Evolutionary conservation across 2,797 vertebrate species (phyloP), one percentile per base, ranked within the genome.

Genomic region (Fundulus diaphanus): DNA sequence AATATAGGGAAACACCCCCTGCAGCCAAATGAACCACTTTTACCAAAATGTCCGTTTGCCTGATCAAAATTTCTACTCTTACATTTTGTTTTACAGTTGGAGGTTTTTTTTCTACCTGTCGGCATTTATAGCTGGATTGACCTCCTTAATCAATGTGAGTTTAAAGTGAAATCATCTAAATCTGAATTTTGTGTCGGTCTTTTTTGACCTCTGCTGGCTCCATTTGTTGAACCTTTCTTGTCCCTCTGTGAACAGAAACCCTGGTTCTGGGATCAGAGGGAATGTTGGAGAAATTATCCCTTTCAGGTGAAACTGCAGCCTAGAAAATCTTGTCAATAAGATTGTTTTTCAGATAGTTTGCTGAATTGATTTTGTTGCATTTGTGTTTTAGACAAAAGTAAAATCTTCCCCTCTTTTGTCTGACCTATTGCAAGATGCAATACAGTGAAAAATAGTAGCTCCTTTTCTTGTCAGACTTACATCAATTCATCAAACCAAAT

Each of bases 231-330:
- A 1, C 13, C 24, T 33, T 65, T 66, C 15, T 33, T 13, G 7
- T 42, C 59, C 67, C 67, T 72, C 12, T 82, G 22, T 74, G 66
- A 11, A 7, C 90, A 99, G 98, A 96, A 93, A 51, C 92, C 98
- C 0, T 99, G 98, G 98, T 92, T 99, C 81, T 98, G 97, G 97
- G 95, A 96, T 69, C 94, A 92, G 0, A 92, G 80, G 1, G 94
- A 95, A 77, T 99, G 97, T 86, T 99, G 98, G 98, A 95, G 91
- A 16, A 90, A 90, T 46, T 99, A 97, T 80, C 97, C 97, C 11
- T 31, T 93, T 8, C 98, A 99, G 96, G 98, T 99, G 73, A 94
- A 92, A 69, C 40, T 46, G n/a, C 29, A 33, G 27, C 22, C 11
- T 40, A 1, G 5, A 37, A 61, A 13, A 15, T 42, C 24, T 15